Evolutionary conservation across 2,797 vertebrate species (phyloP).

Genomic region (Naso thynnoides): DNA sequence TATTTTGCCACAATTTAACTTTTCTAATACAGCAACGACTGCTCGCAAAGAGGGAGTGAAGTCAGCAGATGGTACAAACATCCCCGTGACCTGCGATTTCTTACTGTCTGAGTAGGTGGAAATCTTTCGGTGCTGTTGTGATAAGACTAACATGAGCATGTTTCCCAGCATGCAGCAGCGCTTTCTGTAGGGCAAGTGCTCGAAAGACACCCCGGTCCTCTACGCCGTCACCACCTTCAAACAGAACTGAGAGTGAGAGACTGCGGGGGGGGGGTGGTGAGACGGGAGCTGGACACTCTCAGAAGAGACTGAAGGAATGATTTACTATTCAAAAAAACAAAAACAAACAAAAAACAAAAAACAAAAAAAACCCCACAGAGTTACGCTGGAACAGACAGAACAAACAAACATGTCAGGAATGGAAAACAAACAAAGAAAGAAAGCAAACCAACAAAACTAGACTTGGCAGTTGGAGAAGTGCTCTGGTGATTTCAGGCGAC

Average conservation of each 20-base stretch:
- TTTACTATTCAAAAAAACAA: conserved; percentile 50
- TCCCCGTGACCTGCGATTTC: conserved; percentile 24
- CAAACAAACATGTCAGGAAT: conserved; percentile 71
- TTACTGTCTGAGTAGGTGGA: conserved; percentile 17
- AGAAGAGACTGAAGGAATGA: conserved; percentile 75
- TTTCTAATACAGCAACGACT: conserved; percentile 37
- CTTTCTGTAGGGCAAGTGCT: conserved; percentile 71
- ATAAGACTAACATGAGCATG: conserved; percentile 58
- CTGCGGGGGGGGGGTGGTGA: neutral
- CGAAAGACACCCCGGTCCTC: conserved; percentile 42
- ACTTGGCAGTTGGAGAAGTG: conserved; percentile 82
- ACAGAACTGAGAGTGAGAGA: conserved; percentile 33
- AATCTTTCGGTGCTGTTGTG: conserved; percentile 42
- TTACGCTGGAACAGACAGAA: conserved; percentile 63
- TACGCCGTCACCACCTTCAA: conserved; percentile 30
- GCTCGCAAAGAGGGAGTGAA: conserved; percentile 35
- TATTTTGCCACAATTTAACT: conserved; percentile 41
- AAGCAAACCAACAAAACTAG: conserved; percentile 64
- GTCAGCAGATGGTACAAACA: conserved; percentile 27
- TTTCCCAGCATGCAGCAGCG: conserved; percentile 70
- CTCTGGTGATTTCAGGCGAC: conserved; percentile 78
- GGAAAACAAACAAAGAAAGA: conserved; percentile 53
- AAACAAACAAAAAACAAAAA: conserved; percentile 9
- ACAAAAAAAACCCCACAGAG: conserved; percentile 36
- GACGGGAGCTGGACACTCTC: conserved; percentile 40